Evolutionary conservation across 2,888 invertebrate genomes (phyloP), one percentile per base, ranked within the genome.

Genomic region (Tanytarsus gracilentus): DNA sequence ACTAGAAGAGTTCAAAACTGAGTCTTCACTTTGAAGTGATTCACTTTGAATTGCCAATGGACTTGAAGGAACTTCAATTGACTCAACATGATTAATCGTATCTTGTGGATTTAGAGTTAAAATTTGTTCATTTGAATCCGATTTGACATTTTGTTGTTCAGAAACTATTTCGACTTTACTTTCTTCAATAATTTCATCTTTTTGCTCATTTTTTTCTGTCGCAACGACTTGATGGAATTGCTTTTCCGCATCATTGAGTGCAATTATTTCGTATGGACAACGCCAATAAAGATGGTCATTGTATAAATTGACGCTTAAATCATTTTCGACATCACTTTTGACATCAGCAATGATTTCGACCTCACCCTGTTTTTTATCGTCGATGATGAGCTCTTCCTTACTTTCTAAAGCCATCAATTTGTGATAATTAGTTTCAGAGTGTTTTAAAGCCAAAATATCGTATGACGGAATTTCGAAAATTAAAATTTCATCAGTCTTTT

Each of bases 231-330:
- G 14, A 18, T 36, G 3, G 2, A 33, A 36, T n/a, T 11, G 3
- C 4, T 23, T 53, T 11, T 53, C 53, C 4, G 53, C 53, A 11
- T 55, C 55, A 33, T 21, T 39, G 4, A 40, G 5, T n/a, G 39
- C 55, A 27, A 25, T 7, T 3, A 14, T 14, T 7, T 55, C 40
- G 18, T 40, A 55, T 23, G 55, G 55, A 5, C 26, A n/a, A 26
- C 27, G 39, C 55, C 55, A 55, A 33, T 39, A 55, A 55, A 40
- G 7, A 14, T 40, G 25, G 14, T 55, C 40, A 14, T 25, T 26
- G 25, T 55, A 55, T 3, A 55, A 4, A 40, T 55, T 55, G 6
- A 11, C 16, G 29, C n/a, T 50, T 27, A 50, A 26, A 14, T 50
- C 50, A n/a, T 25, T n/a, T n/a, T n/a, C n/a, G n/a, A 5, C 36